Evolutionary conservation across 1,140 invertebrate species (phyloP), one percentile per base, ranked within the genome.

Genomic region (Neotoxoptera formosana): DNA sequence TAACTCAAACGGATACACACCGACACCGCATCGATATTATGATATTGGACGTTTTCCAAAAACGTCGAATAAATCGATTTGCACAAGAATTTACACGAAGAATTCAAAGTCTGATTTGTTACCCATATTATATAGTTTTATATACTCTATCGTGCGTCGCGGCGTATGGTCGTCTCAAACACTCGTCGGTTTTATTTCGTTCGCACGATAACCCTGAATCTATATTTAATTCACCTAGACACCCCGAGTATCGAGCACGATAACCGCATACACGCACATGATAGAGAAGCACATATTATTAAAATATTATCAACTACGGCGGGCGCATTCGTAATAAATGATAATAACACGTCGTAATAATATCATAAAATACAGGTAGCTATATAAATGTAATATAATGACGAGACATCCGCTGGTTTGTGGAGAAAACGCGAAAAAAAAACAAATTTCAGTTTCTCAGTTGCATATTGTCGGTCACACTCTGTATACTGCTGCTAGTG

Each of bases 171-270:
- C 30, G 34, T 53, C 47, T 89, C 47, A 87, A 89, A 89, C 53
- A n/a, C n/a, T n/a, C n/a, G 87, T 89, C 34, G 11, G 87, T 89
- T 89, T 53, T 89, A 89, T 53, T 53, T 36, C 23, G 48, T 89
- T 88, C 47, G 87, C 47, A 20, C 87, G 87, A 48, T 88, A 88
- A 51, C 47, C 47, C 87, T 51, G n/a, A 53, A 89, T 53, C 87
- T 89, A 89, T 34, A 89, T 89, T 53, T 89, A 89, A 89, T 51
- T 36, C 14, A 34, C 48, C 87, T 53, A 89, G 86, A 88, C 86
- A 88, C 87, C 30, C 87, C 87, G 30, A 34, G 87, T 51, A 34
- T 48, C 17, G n/a, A 48, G 17, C 86, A 51, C 47, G 7, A 48
- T 48, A 20, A n/a, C 30, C 41, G 41, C 41, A 41, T 4, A 41